These are phyloP conservation scores for Trissolcus japonicus DNA, from an alignment of 2,888 invertebrate genomes.

Conservation along the genomic window DNA sequence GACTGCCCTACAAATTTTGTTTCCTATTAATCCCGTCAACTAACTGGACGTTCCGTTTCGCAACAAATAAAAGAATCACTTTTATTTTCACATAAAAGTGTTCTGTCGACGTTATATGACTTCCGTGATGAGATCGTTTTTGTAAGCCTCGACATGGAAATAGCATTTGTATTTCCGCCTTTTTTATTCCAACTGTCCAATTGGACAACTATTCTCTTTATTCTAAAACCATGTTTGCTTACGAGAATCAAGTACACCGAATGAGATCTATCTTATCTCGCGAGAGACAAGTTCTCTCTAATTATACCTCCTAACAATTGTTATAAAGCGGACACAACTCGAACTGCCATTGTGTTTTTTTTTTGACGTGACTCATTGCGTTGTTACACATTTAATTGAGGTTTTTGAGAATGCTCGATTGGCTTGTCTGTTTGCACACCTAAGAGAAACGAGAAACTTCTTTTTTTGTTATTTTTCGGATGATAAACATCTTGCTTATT, in stretches of 20 bases:
- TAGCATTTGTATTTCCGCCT: conserved; percentile 39
- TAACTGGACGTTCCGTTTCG: background rate
- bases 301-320: no score
- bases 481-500: conserved; percentile 65
- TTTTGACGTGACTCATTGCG: no score
- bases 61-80: conserved; percentile 17
- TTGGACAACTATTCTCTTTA: no score
- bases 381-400: no score
- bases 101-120: conserved; percentile 47
- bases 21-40: no score
- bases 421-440: conserved; percentile 24
- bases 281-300: background rate
- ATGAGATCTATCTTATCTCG: background rate
- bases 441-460: conserved; percentile 57
- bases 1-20: no score
- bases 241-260: no score
- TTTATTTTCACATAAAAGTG: conserved; percentile 23
- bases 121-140: conserved; percentile 43
- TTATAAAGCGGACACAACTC: background rate
- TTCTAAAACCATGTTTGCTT: no score
- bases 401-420: background rate
- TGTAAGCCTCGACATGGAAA: conserved; percentile 26
- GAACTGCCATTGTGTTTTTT: no score
- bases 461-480: conserved; percentile 32
- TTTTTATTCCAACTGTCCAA: conserved; percentile 1